phyloP scores from a whole-genome alignment of 2,113 vertebrate species.

The Sclerurus mexicanus region DNA sequence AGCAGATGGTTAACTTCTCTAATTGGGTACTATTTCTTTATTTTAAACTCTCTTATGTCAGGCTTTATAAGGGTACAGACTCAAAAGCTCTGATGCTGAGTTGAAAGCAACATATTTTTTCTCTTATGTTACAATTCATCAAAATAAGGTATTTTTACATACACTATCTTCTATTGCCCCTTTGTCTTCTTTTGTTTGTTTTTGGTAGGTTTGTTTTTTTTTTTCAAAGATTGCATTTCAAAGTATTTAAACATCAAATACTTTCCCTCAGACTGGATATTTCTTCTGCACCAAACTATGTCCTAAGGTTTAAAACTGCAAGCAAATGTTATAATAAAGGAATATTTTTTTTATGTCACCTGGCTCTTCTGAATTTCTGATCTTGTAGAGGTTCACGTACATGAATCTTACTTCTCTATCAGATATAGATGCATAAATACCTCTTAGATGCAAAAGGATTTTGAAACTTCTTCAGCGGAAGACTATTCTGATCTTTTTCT shows the following conservation, averaged over 20 bases:
- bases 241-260: background rate
- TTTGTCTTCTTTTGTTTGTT: background rate
- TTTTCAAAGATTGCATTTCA: background rate
- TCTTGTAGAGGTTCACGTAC: background rate
- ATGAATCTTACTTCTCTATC: background rate
- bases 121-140: background rate
- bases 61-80: background rate
- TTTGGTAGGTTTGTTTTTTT: too few species aligned
- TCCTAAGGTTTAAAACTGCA: background rate
- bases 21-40: background rate
- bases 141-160: background rate
- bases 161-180: background rate
- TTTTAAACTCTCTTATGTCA: background rate
- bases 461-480: background rate
- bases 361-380: background rate
- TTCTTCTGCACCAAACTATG: background rate
- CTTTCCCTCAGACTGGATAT: background rate
- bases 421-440: background rate
- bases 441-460: background rate
- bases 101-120: background rate
- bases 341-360: background rate
- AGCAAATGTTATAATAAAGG: background rate
- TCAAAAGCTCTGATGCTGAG: background rate
- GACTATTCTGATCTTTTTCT: background rate
- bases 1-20: background rate